phyloP scores from a whole-genome alignment of 2,888 invertebrate species.

The Argynnis bischoffii region DNA sequence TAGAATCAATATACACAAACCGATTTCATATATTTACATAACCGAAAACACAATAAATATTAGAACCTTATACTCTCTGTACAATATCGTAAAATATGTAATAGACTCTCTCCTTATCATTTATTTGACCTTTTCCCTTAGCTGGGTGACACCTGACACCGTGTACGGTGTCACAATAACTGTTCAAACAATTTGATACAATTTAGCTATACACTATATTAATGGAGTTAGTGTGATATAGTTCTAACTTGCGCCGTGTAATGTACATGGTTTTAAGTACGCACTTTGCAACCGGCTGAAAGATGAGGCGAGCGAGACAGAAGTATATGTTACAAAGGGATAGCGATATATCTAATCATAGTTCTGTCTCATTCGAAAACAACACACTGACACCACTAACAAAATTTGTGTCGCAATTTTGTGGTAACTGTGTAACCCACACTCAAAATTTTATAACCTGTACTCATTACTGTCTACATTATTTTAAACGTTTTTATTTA shows the following conservation, averaged over 20 bases:
- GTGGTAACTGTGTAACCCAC: neutral
- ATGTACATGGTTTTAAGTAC: constrained; percentile 18
- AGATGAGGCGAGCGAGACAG: constrained; percentile 6
- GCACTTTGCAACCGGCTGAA: constrained; percentile 17
- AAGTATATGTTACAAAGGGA: constrained; percentile 2
- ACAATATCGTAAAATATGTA: constrained; percentile 59
- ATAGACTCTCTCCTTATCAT: constrained; percentile 54
- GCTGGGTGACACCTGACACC: constrained; percentile 12
- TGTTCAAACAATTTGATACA: neutral
- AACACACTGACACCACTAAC: too few species aligned
- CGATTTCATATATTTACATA: constrained; percentile 60
- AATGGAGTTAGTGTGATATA: constrained; percentile 3
- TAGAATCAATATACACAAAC: constrained; percentile 43
- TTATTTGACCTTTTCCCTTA: constrained; percentile 20
- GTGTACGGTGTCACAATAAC: constrained; percentile 7
- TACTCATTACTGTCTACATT: constrained; percentile 10
- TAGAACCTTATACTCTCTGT: constrained; percentile 76
- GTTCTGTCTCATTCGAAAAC: neutral
- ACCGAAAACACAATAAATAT: constrained; percentile 66
- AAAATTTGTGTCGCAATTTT: too few species aligned
- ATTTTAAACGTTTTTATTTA: neutral
- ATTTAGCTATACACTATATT: neutral
- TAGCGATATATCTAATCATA: neutral
- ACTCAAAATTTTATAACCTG: neutral
- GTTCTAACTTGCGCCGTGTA: constrained; percentile 1